Conservation (phyloP, 2,113 vertebrate species). For the Crotalus viridis region DNA sequence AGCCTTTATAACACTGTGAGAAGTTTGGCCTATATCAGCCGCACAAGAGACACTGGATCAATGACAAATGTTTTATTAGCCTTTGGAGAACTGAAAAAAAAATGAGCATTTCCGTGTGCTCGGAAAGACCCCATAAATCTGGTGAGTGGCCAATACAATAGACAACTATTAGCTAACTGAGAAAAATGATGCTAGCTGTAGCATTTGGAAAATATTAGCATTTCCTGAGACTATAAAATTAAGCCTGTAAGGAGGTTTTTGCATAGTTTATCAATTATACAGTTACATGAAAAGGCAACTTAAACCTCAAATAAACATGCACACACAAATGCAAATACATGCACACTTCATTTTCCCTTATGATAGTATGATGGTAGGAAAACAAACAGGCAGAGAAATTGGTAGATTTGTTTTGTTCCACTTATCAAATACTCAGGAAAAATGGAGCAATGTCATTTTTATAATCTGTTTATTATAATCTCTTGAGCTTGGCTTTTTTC, state of each 20-base stretch:
- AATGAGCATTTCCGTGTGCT: slow-evolving; percentile 22
- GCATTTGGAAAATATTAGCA: background rate
- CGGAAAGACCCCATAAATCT: slow-evolving; percentile 25
- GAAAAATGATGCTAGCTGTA: background rate
- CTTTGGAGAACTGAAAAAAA: slow-evolving; percentile 20
- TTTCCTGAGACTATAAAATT: slow-evolving; percentile 1
- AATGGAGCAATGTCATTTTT: background rate
- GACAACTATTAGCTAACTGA: slow-evolving; percentile 15
- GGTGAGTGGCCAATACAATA: background rate
- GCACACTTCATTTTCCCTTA: slow-evolving; percentile 20
- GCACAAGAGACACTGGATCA: slow-evolving; percentile 25
- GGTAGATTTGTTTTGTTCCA: background rate
- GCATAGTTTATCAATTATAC: background rate
- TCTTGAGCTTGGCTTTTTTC: background rate
- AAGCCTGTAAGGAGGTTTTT: background rate
- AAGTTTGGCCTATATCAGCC: background rate
- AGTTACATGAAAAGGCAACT: slow-evolving; percentile 3
- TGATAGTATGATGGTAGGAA: background rate
- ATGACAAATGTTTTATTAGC: slow-evolving; percentile 35
- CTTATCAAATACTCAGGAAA: background rate
- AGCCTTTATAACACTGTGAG: slow-evolving; percentile 7
- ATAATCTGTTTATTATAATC: background rate
- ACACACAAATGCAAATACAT: background rate
- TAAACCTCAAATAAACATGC: background rate
- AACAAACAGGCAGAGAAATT: background rate